Conservation (phyloP, 1,140 invertebrate genomes). For the Zelostemma sp. region DNA sequence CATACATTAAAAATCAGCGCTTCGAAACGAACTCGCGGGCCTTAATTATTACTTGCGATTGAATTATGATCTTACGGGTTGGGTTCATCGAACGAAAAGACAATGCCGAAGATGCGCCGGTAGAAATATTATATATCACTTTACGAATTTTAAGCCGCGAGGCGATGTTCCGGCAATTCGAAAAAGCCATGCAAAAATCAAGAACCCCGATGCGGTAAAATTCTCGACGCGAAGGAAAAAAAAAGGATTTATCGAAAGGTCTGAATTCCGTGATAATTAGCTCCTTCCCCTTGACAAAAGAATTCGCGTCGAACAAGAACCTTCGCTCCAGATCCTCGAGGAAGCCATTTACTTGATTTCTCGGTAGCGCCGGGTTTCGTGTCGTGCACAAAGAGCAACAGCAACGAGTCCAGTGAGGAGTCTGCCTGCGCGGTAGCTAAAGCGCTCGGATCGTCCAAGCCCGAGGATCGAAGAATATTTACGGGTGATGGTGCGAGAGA, state of each 20-base stretch:
- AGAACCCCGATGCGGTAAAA: conserved; percentile 10
- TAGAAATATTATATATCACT: no score
- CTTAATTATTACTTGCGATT: not conserved
- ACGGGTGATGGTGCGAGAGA: conserved; percentile 30
- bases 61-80: not conserved
- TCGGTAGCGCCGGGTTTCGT: conserved; percentile 45
- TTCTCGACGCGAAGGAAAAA: conserved; percentile 4
- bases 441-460: conserved; percentile 8
- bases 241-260: conserved; percentile 28
- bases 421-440: conserved; percentile 18
- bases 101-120: not conserved
- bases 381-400: conserved; percentile 43
- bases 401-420: conserved; percentile 11
- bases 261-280: conserved; percentile 34
- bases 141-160: no score
- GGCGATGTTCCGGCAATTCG: no score
- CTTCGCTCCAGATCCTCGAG: conserved; percentile 32
- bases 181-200: no score
- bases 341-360: conserved; percentile 41
- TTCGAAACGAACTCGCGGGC: not conserved
- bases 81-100: not conserved
- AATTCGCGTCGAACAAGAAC: conserved; percentile 27
- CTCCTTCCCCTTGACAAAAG: conserved; percentile 40
- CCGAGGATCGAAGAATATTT: conserved; percentile 22
- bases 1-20: not conserved